Base-by-base conservation (phyloP, 1,140 invertebrate species). In the Pemphigus obesinymphae region DNA sequence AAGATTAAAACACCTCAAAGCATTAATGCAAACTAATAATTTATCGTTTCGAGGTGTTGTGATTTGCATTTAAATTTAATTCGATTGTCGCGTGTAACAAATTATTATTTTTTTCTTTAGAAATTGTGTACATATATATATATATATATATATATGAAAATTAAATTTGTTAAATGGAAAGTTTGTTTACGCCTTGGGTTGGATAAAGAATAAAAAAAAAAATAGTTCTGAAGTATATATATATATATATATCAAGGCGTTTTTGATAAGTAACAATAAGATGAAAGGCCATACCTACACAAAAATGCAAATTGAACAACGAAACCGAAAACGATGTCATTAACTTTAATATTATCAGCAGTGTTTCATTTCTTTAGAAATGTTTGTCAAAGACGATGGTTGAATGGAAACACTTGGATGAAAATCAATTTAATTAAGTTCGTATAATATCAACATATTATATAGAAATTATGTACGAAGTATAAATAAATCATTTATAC, bases 341-440 rank as follows among this genome's bases (percentile, higher is more conserved):
- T 70, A 70, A 70, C 13, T 50, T 20, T 50, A 48, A 73, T 73
- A 31, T 50, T 26, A 50, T 50, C 8, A 73, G 40, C 8, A 31
- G 26, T 6, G 15, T 72, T n/a, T 45, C 1, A 48, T 72, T 72
- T 50, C 26, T 50, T 73, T 15, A 6, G 43, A 48, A 48, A 72
- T 20, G 43, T 72, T 72, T 48, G 26, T 72, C 26, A 73, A 48
- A 50, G 15, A 50, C 26, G n/a, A n/a, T n/a, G n/a, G 17, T 73
- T 50, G 29, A 73, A 73, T 50, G 26, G 17, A 50, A 31, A 50
- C 8, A 20, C 7, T 73, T 31, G 31, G 50, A 50, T 50, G 15
- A 20, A 50, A 50, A 50, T 73, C 17, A 3, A 48, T 73, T 73
- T 73, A 50, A 73, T 73, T 73, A 72, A 48, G 43, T 15, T 48